These are phyloP conservation scores for Myotis yumanensis DNA, from an alignment of 2,113 vertebrate species.

Conservation along the genomic window DNA sequence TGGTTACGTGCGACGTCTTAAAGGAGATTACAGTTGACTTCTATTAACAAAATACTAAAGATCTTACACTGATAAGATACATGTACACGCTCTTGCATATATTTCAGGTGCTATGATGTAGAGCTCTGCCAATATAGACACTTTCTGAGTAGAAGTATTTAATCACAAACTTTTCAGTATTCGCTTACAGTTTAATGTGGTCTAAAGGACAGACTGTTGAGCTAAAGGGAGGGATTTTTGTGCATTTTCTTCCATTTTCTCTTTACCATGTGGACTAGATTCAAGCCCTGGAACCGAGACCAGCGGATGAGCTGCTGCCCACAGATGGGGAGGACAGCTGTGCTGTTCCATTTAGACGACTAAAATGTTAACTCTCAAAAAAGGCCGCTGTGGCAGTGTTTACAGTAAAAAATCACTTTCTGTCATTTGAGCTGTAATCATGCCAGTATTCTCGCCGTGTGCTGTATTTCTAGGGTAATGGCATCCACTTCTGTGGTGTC, in stretches of 20 bases:
- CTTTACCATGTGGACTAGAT: neutral
- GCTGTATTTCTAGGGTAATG: neutral
- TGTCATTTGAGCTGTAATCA: conserved; percentile 13
- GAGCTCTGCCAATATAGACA: neutral
- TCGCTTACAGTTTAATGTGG: neutral
- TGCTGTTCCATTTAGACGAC: neutral
- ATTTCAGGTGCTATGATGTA: neutral
- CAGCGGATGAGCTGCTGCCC: neutral
- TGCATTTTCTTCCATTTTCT: neutral
- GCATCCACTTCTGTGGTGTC: neutral
- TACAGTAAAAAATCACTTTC: neutral
- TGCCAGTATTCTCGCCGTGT: neutral
- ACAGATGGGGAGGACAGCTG: conserved; percentile 37
- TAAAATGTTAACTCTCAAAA: conserved; percentile 42
- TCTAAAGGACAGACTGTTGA: neutral
- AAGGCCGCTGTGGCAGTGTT: neutral
- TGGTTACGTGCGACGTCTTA: neutral
- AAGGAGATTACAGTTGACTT: neutral
- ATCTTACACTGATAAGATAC: neutral
- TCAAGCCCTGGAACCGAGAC: neutral
- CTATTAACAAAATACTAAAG: neutral
- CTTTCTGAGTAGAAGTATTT: neutral
- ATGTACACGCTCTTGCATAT: neutral
- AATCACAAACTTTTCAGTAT: neutral
- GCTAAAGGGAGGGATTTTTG: neutral